These are phyloP conservation scores for Cryptomyrus ogoouensis DNA, from an alignment of 2,113 vertebrate genomes.

Conservation along the genomic window DNA sequence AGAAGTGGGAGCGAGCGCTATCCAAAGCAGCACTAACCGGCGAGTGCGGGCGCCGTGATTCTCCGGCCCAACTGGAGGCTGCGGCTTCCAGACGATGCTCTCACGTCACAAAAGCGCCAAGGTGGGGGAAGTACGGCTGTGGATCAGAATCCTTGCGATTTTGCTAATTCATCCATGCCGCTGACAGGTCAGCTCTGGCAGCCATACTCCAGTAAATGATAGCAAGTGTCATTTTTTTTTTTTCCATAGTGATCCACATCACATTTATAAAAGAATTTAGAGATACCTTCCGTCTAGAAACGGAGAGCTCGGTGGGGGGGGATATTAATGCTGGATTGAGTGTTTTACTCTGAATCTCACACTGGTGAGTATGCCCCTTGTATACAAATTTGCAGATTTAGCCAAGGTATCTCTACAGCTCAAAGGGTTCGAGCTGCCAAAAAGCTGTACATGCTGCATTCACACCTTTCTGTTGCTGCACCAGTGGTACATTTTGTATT, in stretches of 20 bases:
- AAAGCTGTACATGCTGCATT: background rate
- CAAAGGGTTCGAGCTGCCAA: conserved; percentile 1
- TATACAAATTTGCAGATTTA: background rate
- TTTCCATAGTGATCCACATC: background rate
- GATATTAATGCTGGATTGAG: background rate
- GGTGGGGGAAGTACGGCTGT: background rate
- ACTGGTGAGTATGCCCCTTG: background rate
- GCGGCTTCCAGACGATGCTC: background rate
- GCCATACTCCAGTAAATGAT: too few species aligned
- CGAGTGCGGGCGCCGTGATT: background rate
- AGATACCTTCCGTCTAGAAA: background rate
- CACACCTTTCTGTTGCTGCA: background rate
- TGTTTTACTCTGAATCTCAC: background rate
- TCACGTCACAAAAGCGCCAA: background rate
- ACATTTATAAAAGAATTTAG: background rate
- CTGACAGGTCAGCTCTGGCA: background rate
- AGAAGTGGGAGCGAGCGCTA: background rate
- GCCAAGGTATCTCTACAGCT: background rate
- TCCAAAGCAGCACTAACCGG: background rate
- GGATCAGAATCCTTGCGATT: background rate
- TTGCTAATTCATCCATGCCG: background rate
- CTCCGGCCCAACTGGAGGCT: background rate
- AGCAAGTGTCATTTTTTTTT: background rate
- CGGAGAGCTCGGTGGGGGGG: too few species aligned
- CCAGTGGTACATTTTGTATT: background rate